phyloP scores from a whole-genome alignment of 2,888 invertebrate genomes.

The Ptilodon capucinus region DNA sequence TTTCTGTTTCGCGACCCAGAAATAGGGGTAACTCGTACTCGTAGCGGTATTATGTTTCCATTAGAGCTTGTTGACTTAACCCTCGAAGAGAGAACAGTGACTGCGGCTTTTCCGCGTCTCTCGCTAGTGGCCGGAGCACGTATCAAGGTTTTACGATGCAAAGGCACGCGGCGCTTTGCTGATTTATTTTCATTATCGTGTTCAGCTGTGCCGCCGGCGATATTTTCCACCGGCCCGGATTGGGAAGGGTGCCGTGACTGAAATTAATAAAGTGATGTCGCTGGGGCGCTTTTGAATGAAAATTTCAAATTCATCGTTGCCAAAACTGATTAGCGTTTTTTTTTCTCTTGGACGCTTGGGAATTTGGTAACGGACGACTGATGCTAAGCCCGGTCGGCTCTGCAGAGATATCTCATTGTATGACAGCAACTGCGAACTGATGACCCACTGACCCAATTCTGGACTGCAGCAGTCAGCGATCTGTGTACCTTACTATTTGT shows the following conservation, averaged over 20 bases:
- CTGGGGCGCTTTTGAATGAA: constrained; percentile 25
- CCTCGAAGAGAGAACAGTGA: constrained; percentile 51
- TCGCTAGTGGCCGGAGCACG: constrained; percentile 37
- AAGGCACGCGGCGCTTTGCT: constrained; percentile 46
- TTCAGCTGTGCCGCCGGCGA: constrained; percentile 47
- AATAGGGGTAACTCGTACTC: constrained; percentile 54
- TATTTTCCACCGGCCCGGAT: constrained; percentile 50
- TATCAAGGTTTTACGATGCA: constrained; percentile 61
- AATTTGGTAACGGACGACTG: constrained; percentile 52
- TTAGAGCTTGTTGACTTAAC: constrained; percentile 70
- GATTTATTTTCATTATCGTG: constrained; percentile 67
- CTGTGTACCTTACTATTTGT: constrained; percentile 69
- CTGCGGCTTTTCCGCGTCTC: constrained; percentile 43
- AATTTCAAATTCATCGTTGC: constrained; percentile 34
- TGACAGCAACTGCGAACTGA: constrained; percentile 66
- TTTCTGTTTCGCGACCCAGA: constrained; percentile 59
- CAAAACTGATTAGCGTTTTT: constrained; percentile 24
- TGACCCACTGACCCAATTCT: constrained; percentile 76
- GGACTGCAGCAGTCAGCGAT: constrained; percentile 72
- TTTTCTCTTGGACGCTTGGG: constrained; percentile 25
- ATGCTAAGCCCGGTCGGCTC: constrained; percentile 60
- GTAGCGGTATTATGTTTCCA: constrained; percentile 66
- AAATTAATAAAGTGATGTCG: constrained; percentile 50
- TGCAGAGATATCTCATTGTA: constrained; percentile 77
- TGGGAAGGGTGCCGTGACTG: constrained; percentile 38